Base-by-base conservation (phyloP, 2,888 invertebrate species). In the Anticlea derivata region DNA sequence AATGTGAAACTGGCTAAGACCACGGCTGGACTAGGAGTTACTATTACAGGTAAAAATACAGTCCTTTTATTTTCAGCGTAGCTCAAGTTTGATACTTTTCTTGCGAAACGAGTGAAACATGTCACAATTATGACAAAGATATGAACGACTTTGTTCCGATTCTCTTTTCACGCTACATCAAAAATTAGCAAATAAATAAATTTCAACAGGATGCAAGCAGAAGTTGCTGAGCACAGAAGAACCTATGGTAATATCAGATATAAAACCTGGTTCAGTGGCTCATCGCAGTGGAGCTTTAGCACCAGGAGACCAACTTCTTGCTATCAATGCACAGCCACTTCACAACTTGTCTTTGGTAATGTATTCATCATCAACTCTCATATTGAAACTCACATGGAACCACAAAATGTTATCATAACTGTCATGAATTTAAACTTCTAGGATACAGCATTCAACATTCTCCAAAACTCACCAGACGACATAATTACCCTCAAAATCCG, bases 211-310 rank as follows among this genome's bases (percentile, higher is more conserved):
- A 7, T 89, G 88, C 49, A 91, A 91, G 61, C 90, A 90, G 61
- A 86, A 85, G 59, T 64, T 87, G 4, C 62, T 86, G 1, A 92
- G 91, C 54, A 92, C 91, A 38, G 93, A 94, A 61, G 95, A 96
- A 57, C 95, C 96, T 0, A 93, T 97, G 80, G 92, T 96, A 35
- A 97, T 98, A 70, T 95, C 97, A 0, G 96, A 97, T 69, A 96
- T 99, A 7, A 94, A 96, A 47, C 94, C 95, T 33, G 98, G 98
- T 6, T 98, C 98, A 26, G 94, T 96, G 0, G 97, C 98, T 0
- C 97, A 98, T 85, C 92, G 97, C 33, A 96, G 96, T 13, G 98
- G 98, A 1, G 96, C 97, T 0, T 86, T 98, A 27, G 94, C 96
- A 11, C 93, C 96, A 0, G 98, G 98, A 0, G 98, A 98, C 75